Evolutionary conservation across 2,113 vertebrate species (phyloP).

Genomic region (Gymnarchus niloticus): DNA sequence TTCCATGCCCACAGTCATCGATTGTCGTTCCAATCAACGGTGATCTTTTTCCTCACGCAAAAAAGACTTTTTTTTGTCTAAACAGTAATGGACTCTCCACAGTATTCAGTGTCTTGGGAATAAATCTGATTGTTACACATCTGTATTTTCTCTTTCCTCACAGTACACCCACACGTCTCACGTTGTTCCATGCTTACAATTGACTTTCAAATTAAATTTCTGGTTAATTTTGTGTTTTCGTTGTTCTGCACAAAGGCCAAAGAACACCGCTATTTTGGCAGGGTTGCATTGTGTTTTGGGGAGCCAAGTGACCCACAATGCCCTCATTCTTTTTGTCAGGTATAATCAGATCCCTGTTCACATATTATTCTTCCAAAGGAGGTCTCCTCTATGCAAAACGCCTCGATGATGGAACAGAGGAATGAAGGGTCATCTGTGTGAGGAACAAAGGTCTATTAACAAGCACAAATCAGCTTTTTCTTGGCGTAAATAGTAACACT

Average conservation of each 20-base stretch:
- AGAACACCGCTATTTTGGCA: not conserved
- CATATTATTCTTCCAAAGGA: not conserved
- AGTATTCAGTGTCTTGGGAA: not conserved
- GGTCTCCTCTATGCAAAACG: not conserved
- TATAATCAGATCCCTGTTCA: not conserved
- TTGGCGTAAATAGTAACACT: not conserved
- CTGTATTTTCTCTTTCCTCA: not conserved
- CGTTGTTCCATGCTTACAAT: not conserved
- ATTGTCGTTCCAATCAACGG: not conserved
- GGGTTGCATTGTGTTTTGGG: not conserved
- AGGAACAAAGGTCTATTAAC: not conserved
- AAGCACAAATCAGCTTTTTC: not conserved
- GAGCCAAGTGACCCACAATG: not conserved
- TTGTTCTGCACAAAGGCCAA: constrained; percentile 6
- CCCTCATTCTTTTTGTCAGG: not conserved
- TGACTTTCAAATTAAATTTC: not conserved
- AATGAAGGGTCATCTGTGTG: not conserved
- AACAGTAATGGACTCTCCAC: not conserved
- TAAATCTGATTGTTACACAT: not conserved
- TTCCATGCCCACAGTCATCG: not conserved
- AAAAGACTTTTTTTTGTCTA: not conserved
- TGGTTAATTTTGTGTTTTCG: not conserved
- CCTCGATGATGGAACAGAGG: not conserved
- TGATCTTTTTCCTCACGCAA: no score
- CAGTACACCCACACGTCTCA: not conserved